These are phyloP conservation scores for Oreochromis spilurus DNA, from an alignment of 2,113 vertebrate genomes.

Conservation along the genomic window DNA sequence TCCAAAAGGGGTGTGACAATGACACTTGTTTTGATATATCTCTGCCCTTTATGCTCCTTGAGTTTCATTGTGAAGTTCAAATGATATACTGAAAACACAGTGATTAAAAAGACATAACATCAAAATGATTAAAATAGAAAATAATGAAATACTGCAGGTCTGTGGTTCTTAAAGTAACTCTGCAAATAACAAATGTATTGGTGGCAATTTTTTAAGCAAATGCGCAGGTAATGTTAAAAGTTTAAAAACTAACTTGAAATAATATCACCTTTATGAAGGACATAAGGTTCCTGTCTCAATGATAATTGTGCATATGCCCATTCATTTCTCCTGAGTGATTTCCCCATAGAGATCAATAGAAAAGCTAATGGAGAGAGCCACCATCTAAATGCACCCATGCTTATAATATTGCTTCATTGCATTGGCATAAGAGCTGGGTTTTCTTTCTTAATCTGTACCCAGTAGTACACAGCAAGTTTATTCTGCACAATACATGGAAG, in stretches of 20 bases:
- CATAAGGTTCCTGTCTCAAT: not conserved
- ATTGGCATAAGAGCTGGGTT: not conserved
- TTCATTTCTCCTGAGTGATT: slow-evolving; percentile 16
- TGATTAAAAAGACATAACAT: not conserved
- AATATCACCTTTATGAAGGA: not conserved
- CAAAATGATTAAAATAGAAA: not conserved
- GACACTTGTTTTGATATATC: not conserved
- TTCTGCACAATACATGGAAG: not conserved
- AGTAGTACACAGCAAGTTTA: not conserved
- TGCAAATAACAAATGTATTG: not conserved
- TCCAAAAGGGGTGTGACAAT: not conserved
- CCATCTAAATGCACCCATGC: slow-evolving; percentile 25
- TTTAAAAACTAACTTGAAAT: not conserved
- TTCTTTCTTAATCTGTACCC: not conserved
- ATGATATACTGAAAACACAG: not conserved
- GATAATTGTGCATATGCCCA: not conserved
- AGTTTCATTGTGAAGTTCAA: slow-evolving; percentile 1
- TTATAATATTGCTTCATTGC: not conserved
- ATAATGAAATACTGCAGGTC: not conserved
- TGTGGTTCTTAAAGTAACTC: not conserved
- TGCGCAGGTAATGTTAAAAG: not conserved
- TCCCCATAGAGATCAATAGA: slow-evolving; percentile 17
- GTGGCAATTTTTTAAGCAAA: not conserved
- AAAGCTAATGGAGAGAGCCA: slow-evolving; percentile 13
- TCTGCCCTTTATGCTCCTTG: not conserved